Base-by-base conservation (phyloP, 2,113 vertebrate species). In the Chauna torquata region DNA sequence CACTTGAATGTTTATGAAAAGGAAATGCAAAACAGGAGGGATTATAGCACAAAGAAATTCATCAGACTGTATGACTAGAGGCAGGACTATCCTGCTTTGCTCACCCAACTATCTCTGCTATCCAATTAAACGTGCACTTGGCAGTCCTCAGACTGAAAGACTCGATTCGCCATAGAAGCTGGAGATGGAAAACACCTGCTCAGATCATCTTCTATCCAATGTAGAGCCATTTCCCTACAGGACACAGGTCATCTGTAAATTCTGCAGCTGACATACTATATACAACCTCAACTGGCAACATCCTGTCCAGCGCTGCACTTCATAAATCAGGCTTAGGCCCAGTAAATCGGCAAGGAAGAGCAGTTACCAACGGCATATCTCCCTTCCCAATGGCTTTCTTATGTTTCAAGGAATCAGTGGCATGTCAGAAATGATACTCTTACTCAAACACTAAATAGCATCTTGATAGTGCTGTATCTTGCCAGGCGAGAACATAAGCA, bases 151-250 rank as follows among this genome's bases (percentile, higher is more conserved):
- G 40, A 36, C 40, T 27, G 40, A 71, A 93, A 59, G 71, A 30
- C 90, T 96, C 30, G 0, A 5, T 90, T 91, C 4, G 3, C 69
- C 58, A 2, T 70, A 32, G 94, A 96, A 89, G 90, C 54, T 74
- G 69, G 75, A 92, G 97, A 96, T 96, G 82, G 94, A 96, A 95
- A 92, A 94, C 93, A 96, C 93, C 94, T 94, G 94, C 90, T 94
- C 58, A 12, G 74, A 72, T 50, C 85, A 49, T 95, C 86, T 76
- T 86, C 88, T 25, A 16, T 36, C 92, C 93, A 93, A 45, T 78
- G 80, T 0, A 75, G 91, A 95, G 59, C 82, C 85, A 6, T 91
- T 94, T 94, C 87, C 80, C 82, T 86, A 28, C 80, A 72, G 89
- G 66, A 90, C 89, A 13, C 4, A 81, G 87, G 92, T 96, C 88